Base-by-base conservation (phyloP, 2,113 vertebrate genomes). In the Tragelaphus imberbis region DNA sequence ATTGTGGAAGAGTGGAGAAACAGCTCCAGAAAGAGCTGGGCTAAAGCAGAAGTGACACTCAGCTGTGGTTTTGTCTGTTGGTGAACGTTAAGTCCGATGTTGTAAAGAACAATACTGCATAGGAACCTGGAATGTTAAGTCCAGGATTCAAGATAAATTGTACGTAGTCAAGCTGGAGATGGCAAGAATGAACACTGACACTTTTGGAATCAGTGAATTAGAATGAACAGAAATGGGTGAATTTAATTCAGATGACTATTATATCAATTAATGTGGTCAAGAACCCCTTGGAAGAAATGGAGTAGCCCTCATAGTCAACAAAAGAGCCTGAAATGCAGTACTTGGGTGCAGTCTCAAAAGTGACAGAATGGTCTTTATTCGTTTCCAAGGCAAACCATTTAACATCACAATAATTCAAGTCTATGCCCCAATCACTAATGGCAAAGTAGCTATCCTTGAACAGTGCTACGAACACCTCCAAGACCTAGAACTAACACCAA, bases 361-460 rank as follows among this genome's bases (percentile, higher is more conserved):
- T 36, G 65, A 68, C 8, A 36, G 8, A 68, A 36, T 0, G 4
- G 2, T 36, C 33, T 21, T 68, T 36, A 17, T 68, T 68, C 2
- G 0, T 68, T 68, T 68, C 33, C 65, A 36, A 36, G 33, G 65
- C 17, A 68, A 68, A 68, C 9, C 8, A 68, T 68, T 68, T 68
- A 68, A 68, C 17, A 36, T 68, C 65, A 36, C 17, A 68, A 68
- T 68, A 68, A 68, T 68, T 68, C 65, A 68, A 36, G 65, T 68
- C 9, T 10, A 36, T 68, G 17, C 33, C 17, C 17, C 65, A 68
- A 68, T 2, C 8, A 36, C 33, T 68, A 68, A 68, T 36, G 17
- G 17, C 65, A 68, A 36, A 68, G 65, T 19, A 21, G 33, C 65
- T 68, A 21, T 68, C 21, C 65, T 36, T 36, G 65, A 68, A 68